These are phyloP conservation scores for Trigoniulus corallinus DNA, from an alignment of 1,140 invertebrate species.

Conservation along the genomic window DNA sequence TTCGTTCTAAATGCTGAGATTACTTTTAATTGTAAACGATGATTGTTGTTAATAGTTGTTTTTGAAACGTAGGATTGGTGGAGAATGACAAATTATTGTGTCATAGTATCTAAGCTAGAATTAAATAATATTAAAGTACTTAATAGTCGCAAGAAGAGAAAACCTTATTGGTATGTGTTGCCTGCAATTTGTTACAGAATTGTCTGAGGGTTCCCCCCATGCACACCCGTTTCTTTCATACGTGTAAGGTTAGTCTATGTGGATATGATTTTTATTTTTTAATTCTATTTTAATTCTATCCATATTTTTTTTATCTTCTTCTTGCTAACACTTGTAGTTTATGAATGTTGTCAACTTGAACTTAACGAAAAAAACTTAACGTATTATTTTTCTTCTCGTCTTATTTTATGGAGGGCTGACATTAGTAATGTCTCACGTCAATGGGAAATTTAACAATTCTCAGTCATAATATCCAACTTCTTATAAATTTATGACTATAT, in stretches of 20 bases:
- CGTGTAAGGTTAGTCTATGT: slow-evolving; percentile 51
- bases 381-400: no score
- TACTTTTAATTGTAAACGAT: no score
- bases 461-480: no score
- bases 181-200: slow-evolving; percentile 37
- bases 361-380: no score
- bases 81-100: background rate
- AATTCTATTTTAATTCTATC: background rate
- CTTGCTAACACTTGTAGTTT: background rate
- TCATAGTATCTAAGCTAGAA: no score
- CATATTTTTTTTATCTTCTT: background rate
- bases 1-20: no score
- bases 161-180: no score
- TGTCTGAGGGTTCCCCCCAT: slow-evolving; percentile 56
- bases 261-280: background rate
- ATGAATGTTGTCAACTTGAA: background rate
- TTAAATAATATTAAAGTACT: no score
- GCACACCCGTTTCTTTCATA: slow-evolving; percentile 63
- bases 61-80: background rate
- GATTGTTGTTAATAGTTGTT: no score
- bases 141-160: no score
- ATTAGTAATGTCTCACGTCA: background rate
- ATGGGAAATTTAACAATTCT: no score
- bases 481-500: no score
- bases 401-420: background rate